Base-by-base conservation (phyloP, 1,140 invertebrate species). In the Nephotettix cincticeps region DNA sequence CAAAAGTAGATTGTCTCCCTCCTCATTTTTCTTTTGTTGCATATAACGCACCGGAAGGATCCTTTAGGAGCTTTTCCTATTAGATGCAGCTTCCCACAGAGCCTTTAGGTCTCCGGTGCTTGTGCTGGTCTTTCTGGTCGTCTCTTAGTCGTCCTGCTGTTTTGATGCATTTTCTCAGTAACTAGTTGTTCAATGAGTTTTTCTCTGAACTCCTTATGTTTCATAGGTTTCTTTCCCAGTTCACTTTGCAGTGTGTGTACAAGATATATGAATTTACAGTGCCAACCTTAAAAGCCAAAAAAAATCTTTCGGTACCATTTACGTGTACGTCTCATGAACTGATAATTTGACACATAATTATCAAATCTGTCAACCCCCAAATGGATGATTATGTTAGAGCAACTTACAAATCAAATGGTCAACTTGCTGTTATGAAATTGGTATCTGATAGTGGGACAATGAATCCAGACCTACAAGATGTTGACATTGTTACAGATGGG, bases 341-440 rank as follows among this genome's bases (percentile, higher is more conserved):
- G 23, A 9, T 23, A 56, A 56, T 6, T 11, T 11, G 23, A 56
- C 21, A n/a, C 51, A 14, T 9, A 56, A 56, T 56, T 9, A 21
- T 56, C 51, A 23, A 9, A 11, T 23, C 51, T 23, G 23, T 56
- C 51, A 6, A 56, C 51, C 9, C 51, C 51, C 51, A 9, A 78
- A 89, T 95, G 86, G 87, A 90, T 9, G 89, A 95, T 78, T 96
- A 95, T 80, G 90, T 91, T 0, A 86, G 92, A 70, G 92, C 89
- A 3, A 89, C 84, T 27, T 88, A 90, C 79, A 93, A 93, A 77
- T 79, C 85, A 13, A 90, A 88, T 68, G 88, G 89, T 63, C 86
- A 89, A 76, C 83, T 91, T 32, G 89, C 86, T 21, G 83, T 95
- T 19, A 80, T 95, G 70, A 88, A 88, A 77, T 85, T 93, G 69